These are phyloP conservation scores for Silurus aristotelis DNA, from an alignment of 2,797 vertebrate species.

Conservation along the genomic window DNA sequence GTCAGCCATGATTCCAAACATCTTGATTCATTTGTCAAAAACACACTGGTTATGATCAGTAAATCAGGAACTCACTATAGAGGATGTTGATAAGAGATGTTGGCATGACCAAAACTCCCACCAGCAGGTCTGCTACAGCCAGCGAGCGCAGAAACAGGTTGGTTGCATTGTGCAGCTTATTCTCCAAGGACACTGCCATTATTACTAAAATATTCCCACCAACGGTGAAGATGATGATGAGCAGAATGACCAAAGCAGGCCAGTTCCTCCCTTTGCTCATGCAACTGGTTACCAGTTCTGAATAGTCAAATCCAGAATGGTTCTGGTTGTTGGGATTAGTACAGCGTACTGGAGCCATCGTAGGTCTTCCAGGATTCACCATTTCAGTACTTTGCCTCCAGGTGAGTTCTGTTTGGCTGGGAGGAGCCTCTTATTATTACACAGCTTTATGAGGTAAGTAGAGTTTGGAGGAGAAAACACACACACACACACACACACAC, in stretches of 20 bases:
- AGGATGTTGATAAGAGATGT: constrained; percentile 90
- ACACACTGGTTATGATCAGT: neutral
- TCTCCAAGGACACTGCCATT: constrained; percentile 93
- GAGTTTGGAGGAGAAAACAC: neutral
- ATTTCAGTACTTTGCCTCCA: neutral
- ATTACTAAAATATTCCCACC: constrained; percentile 95
- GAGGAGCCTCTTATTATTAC: neutral
- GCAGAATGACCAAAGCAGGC: constrained; percentile 87
- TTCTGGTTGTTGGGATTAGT: neutral
- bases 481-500: neutral
- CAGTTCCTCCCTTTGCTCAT: constrained; percentile 84
- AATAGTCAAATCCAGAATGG: constrained; percentile 15
- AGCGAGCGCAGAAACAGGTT: constrained; percentile 97
- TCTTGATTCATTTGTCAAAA: neutral
- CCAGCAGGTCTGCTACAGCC: constrained; percentile 95
- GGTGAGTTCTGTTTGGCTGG: constrained; percentile 7
- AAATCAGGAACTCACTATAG: constrained; percentile 83
- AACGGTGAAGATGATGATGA: constrained; percentile 91
- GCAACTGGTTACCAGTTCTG: neutral
- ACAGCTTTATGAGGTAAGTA: neutral
- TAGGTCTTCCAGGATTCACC: neutral
- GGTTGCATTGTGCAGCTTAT: constrained; percentile 95
- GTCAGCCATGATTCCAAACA: neutral
- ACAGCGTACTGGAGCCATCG: constrained; percentile 30
- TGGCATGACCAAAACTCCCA: constrained; percentile 96